phyloP scores from a whole-genome alignment of 2,888 invertebrate species.

The Chrysolina oricalcia region DNA sequence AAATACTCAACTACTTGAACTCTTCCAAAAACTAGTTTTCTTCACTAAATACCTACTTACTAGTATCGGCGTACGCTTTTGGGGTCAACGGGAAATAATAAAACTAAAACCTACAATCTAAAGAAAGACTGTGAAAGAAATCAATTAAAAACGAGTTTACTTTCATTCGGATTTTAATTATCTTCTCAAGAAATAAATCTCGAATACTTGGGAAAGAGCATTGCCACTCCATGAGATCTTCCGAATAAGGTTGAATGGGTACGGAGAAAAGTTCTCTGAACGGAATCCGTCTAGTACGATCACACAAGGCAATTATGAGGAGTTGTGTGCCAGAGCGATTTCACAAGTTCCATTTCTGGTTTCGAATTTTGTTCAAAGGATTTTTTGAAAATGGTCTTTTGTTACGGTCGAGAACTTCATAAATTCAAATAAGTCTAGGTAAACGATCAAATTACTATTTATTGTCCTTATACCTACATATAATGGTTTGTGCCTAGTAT shows the following conservation, averaged over 20 bases:
- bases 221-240: conserved; percentile 1
- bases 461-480: too few relatives aligned
- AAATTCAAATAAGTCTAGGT: too few relatives aligned
- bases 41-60: conserved; percentile 44
- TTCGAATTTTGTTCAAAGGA: too few relatives aligned
- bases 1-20: conserved; percentile 34
- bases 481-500: too few relatives aligned
- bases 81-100: conserved; percentile 8
- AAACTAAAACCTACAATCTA: conserved; percentile 16
- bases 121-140: conserved; percentile 21
- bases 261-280: conserved; percentile 8
- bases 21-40: conserved; percentile 39
- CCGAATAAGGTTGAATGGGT: conserved; percentile 4
- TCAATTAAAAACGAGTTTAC: conserved; percentile 22
- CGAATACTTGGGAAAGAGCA: conserved; percentile 14
- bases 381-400: too few relatives aligned
- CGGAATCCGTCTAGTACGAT: not conserved
- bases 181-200: conserved; percentile 20
- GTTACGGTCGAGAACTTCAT: too few relatives aligned
- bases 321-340: not conserved
- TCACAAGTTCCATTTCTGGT: too few relatives aligned
- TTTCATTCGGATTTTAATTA: conserved; percentile 22
- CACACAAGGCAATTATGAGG: not conserved
- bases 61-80: conserved; percentile 6
- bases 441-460: too few relatives aligned